These are phyloP conservation scores for Pseudopodoces humilis DNA, from an alignment of 2,113 vertebrate species.

Conservation along the genomic window DNA sequence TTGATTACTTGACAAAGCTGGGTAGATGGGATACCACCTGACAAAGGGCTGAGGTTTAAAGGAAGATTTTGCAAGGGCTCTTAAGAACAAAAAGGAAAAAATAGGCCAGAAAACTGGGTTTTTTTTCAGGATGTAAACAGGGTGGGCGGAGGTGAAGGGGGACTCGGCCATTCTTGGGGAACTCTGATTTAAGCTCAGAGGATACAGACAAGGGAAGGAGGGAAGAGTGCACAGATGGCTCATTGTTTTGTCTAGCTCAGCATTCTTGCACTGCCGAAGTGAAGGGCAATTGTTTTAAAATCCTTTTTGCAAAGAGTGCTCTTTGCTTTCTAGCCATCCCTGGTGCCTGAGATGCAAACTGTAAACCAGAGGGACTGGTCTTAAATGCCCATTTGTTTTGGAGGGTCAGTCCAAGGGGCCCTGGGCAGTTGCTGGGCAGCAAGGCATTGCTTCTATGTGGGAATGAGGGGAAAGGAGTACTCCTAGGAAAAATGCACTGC, in stretches of 20 bases:
- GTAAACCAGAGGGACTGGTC: background rate
- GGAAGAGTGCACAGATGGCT: slow-evolving; percentile 57
- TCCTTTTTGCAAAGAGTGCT: slow-evolving; percentile 30
- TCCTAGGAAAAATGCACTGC: background rate
- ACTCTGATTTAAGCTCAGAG: slow-evolving; percentile 35
- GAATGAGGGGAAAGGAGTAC: background rate
- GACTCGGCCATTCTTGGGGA: background rate
- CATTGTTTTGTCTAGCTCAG: slow-evolving; percentile 42
- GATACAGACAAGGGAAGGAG: slow-evolving; percentile 17
- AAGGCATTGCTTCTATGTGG: background rate
- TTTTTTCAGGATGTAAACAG: background rate
- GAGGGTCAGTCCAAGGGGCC: background rate
- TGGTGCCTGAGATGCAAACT: background rate
- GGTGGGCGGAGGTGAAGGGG: slow-evolving; percentile 35
- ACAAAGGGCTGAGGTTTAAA: slow-evolving; percentile 53
- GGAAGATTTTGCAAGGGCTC: slow-evolving; percentile 11
- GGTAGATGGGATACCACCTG: slow-evolving; percentile 50
- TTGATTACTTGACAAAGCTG: slow-evolving; percentile 51
- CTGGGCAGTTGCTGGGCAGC: background rate
- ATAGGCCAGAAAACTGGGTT: background rate
- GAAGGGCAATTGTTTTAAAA: slow-evolving; percentile 55
- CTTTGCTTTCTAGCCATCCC: slow-evolving; percentile 31
- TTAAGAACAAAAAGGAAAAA: slow-evolving; percentile 15
- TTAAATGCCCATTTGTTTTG: background rate
- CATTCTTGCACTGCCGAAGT: background rate